A percentile compares a stretch with the other conserved stretches of the same genome.
Evolutionary conservation across 2,888 invertebrate genomes (phyloP).

Genomic region (Tipula unca): DNA sequence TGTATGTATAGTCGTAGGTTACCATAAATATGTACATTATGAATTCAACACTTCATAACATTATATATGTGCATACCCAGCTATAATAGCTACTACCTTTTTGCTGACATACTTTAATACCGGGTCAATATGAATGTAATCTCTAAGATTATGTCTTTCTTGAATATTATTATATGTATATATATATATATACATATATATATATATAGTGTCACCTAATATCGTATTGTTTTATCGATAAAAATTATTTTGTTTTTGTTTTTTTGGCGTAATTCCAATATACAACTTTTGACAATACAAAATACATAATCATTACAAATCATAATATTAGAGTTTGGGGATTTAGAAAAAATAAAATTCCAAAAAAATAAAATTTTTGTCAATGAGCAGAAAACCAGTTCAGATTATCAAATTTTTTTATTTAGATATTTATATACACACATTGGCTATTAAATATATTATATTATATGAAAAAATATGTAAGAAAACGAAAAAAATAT

Average conservation of each 20-base stretch:
- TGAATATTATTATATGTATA: too few relatives aligned
- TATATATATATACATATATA: too few relatives aligned
- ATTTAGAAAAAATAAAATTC: background rate
- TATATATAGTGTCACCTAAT: background rate
- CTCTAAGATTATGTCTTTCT: background rate
- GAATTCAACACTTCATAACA: background rate
- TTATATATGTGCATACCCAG: background rate
- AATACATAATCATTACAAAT: background rate
- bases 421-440: background rate
- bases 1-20: too few relatives aligned
- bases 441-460: background rate
- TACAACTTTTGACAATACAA: background rate
- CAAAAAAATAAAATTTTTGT: background rate
- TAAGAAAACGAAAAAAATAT: background rate
- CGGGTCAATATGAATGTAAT: background rate
- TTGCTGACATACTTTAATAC: background rate
- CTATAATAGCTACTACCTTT: background rate
- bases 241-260: background rate
- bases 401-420: background rate
- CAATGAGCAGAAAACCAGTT: conserved; percentile 2
- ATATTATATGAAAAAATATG: background rate
- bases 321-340: background rate
- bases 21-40: background rate
- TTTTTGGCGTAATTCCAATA: conserved; percentile 3
- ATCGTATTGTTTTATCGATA: background rate